phyloP scores from a whole-genome alignment of 2,888 invertebrate genomes.

The Acanthosepion lycidas region DNA sequence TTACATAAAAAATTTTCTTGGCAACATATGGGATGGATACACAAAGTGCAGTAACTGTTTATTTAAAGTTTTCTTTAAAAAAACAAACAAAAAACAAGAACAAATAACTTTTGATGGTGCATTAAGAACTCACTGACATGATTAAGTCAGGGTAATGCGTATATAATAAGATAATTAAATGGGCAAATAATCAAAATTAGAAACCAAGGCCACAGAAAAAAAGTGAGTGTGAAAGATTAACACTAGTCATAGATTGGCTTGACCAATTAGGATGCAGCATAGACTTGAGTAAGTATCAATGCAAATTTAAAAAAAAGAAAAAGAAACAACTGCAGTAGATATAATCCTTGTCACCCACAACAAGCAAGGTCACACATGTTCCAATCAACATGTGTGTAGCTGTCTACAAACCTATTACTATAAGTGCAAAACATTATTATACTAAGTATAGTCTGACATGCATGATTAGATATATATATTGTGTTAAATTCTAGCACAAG shows the following conservation, averaged over 20 bases:
- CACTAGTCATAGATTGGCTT: neutral
- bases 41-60: constrained; percentile 3
- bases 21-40: neutral
- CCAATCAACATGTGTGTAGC: neutral
- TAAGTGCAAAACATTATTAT: neutral
- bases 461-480: neutral
- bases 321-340: neutral
- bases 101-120: neutral
- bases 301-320: neutral
- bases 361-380: neutral
- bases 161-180: neutral
- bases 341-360: neutral
- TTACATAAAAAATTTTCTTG: neutral
- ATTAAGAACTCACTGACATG: neutral
- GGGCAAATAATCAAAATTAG: neutral
- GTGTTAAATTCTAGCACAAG: neutral
- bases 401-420: neutral
- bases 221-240: neutral
- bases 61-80: too few species aligned
- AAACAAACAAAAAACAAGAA: too few species aligned
- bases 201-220: neutral
- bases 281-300: neutral
- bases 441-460: neutral
- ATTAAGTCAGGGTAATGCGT: neutral
- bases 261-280: neutral